phyloP scores from a whole-genome alignment of 1,140 invertebrate species.

The Pentalonia nigronervosa region DNA sequence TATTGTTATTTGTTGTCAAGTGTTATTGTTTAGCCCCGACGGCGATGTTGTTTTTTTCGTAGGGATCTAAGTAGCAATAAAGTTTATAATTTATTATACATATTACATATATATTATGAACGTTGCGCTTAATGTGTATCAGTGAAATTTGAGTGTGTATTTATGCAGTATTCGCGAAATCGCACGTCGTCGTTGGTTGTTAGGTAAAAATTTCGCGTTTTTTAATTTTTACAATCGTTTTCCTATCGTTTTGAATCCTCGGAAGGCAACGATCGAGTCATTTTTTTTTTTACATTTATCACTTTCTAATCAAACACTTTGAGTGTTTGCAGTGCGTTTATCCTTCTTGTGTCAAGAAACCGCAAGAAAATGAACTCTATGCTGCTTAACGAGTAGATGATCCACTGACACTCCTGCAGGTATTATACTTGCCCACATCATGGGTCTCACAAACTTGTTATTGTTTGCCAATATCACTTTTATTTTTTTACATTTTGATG shows the following conservation, averaged over 20 bases:
- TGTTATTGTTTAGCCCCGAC: constrained; percentile 25
- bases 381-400: background rate
- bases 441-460: background rate
- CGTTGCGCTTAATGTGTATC: background rate
- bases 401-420: background rate
- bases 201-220: background rate
- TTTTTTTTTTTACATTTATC: background rate
- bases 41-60: background rate
- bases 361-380: background rate
- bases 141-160: background rate
- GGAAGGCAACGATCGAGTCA: background rate
- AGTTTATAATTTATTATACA: background rate
- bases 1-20: constrained; percentile 14
- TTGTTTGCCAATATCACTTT: background rate
- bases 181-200: background rate
- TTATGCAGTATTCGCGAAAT: background rate
- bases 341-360: background rate
- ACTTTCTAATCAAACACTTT: background rate
- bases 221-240: background rate
- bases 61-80: background rate
- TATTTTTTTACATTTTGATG: background rate
- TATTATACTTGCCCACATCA: background rate
- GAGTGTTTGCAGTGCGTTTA: background rate
- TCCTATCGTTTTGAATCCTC: background rate
- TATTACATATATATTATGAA: background rate